Conservation (phyloP, 2,797 vertebrate species). For the Diceros bicornis region DNA sequence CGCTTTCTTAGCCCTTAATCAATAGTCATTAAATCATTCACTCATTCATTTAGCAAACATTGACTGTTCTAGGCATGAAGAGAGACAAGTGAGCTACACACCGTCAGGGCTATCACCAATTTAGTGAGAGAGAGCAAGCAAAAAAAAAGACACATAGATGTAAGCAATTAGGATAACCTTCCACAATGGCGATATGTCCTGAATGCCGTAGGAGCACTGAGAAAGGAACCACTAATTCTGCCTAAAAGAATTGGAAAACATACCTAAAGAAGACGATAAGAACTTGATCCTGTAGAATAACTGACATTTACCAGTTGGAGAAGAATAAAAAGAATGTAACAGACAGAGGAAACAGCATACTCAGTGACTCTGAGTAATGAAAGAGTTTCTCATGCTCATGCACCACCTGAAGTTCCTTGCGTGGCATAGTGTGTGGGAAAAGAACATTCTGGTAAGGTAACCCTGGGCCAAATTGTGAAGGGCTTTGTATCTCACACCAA, state of each 20-base stretch:
- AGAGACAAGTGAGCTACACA: background rate
- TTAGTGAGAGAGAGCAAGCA: background rate
- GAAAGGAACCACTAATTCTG: background rate
- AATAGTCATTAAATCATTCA: background rate
- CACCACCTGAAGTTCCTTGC: background rate
- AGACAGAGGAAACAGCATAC: background rate
- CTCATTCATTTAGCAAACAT: background rate
- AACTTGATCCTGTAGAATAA: background rate
- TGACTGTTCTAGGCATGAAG: background rate
- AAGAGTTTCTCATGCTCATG: background rate
- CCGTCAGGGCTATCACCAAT: background rate
- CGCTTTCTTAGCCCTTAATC: background rate
- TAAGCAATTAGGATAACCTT: background rate
- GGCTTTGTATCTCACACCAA: background rate
- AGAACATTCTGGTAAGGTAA: background rate
- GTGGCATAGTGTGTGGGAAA: background rate
- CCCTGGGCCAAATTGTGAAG: background rate
- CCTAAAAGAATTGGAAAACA: background rate
- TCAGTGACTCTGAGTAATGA: background rate
- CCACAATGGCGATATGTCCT: background rate
- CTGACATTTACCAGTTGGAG: background rate
- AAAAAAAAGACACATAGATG: background rate
- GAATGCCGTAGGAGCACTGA: background rate
- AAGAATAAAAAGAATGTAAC: background rate
- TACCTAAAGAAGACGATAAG: background rate